Evolutionary conservation across 2,113 vertebrate species (phyloP), one percentile per base, ranked within the genome.

Genomic region (Chlorocebus sabaeus): DNA sequence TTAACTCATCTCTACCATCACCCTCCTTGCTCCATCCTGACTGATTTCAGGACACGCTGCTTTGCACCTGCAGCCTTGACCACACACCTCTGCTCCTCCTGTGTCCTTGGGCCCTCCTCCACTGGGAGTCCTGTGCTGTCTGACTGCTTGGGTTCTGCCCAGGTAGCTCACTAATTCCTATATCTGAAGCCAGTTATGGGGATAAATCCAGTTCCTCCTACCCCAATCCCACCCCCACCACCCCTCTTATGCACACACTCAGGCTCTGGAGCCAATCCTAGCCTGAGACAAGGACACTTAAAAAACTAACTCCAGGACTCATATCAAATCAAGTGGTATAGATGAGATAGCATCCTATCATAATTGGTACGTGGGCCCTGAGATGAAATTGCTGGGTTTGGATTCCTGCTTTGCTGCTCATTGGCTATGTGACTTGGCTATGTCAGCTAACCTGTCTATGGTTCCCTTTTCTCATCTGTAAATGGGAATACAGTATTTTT

Each of bases 261-360:
- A 61, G 79, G 57, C 27, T 76, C 81, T 48, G 64, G 83, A 89
- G 22, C 68, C 40, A 84, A n/a, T 18, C 32, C 25, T 55, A 40
- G 25, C 43, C 52, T 38, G 73, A 79, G 52, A 68, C 52, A 45
- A 61, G 12, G 27, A 73, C 32, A 23, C 38, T 75, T 86, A 23
- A 48, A 90, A 93, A 59, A 55, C 23, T 22, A 43, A 43, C 55
- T 57, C 40, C 35, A 68, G 59, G 38, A 61, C 68, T 35, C 45
- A 48, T 40, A 43, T 57, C 23, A 88, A 59, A 72, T 43, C 75
- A 25, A 80, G 30, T 40, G 13, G 5, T 22, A 5, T 45, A 32
- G 35, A 75, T 0, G 1, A 84, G 35, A 48, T 8, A 18, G 10
- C 18, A 40, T 30, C 35, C 72, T 25, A 3, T 18, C 0, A 0